Percentiles rank a stretch among this genome's conserved stretches.
These are phyloP conservation scores for Cantharis flavilabris DNA, from an alignment of 2,888 invertebrate species.

Conservation along the genomic window DNA sequence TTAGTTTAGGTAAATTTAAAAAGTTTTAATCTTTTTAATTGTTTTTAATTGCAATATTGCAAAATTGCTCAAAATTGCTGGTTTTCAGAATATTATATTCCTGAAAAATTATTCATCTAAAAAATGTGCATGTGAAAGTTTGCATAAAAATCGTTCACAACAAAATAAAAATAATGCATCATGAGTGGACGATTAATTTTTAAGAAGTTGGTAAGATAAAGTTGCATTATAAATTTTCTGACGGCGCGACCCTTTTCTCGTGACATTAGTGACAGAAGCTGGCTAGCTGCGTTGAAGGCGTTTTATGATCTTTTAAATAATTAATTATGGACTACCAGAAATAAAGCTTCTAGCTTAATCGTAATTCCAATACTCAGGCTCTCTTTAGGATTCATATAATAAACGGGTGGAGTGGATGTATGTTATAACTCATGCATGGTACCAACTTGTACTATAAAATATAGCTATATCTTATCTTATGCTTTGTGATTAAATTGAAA, in stretches of 20 bases:
- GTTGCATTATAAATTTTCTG: conserved; percentile 20
- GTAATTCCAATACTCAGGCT: conserved; percentile 28
- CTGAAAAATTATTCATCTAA: not conserved
- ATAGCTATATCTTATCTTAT: not conserved
- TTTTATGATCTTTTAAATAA: conserved; percentile 36
- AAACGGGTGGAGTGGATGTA: conserved; percentile 17
- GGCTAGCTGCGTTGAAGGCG: conserved; percentile 23
- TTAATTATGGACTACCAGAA: conserved; percentile 31
- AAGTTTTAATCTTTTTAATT: not conserved
- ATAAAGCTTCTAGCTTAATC: conserved; percentile 35
- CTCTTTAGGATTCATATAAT: conserved; percentile 34
- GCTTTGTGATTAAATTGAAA: not conserved
- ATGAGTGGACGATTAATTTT: conserved; percentile 1
- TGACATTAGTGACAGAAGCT: conserved; percentile 23
- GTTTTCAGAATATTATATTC: not conserved
- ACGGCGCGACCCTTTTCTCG: conserved; percentile 16
- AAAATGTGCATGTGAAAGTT: not conserved
- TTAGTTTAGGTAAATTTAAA: not conserved
- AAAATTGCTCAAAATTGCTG: not conserved
- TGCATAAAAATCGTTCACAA: not conserved
- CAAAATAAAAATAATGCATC: not conserved
- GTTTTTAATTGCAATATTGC: not conserved
- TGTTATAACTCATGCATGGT: conserved; percentile 27
- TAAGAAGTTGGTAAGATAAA: conserved; percentile 11
- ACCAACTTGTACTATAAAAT: not conserved